Evolutionary conservation across 2,797 vertebrate species (phyloP).

Genomic region (Hephaestus fuliginosus): DNA sequence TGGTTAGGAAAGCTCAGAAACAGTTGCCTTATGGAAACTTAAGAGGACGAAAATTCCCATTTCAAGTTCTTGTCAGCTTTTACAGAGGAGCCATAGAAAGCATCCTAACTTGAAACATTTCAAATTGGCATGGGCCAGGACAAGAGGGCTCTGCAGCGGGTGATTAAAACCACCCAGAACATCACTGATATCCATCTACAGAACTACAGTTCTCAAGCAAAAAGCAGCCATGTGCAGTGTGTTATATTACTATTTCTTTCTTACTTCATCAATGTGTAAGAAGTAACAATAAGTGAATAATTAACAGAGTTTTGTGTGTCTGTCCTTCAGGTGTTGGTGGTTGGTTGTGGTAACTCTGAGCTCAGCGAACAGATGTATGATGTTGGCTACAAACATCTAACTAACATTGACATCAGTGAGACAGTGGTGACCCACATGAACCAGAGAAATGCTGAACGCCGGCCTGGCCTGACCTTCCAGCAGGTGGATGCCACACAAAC

Average conservation of each 20-base stretch:
- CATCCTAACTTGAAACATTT: background rate
- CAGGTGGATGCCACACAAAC: slow-evolving; percentile 92
- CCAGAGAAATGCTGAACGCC: slow-evolving; percentile 85
- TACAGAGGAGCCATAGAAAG: background rate
- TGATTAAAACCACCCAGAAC: no score
- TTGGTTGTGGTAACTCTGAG: slow-evolving; percentile 97
- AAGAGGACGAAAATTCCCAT: background rate
- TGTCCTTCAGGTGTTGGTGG: slow-evolving; percentile 91
- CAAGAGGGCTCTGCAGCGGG: no score
- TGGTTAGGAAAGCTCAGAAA: no score
- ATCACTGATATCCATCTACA: no score
- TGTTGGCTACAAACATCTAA: slow-evolving; percentile 90
- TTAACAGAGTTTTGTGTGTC: background rate
- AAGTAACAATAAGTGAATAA: background rate
- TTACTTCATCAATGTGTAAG: background rate
- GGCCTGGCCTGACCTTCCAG: slow-evolving; percentile 90
- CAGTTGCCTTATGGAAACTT: background rate
- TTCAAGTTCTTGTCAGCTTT: background rate
- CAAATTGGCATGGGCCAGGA: no score
- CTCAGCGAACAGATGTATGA: slow-evolving; percentile 96
- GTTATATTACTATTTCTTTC: background rate
- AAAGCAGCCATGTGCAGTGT: no score
- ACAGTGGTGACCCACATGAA: slow-evolving; percentile 92
- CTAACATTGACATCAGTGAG: slow-evolving; percentile 94
- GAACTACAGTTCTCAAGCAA: no score